Conservation (phyloP, 2,888 invertebrate genomes). For the Hyles lineata region DNA sequence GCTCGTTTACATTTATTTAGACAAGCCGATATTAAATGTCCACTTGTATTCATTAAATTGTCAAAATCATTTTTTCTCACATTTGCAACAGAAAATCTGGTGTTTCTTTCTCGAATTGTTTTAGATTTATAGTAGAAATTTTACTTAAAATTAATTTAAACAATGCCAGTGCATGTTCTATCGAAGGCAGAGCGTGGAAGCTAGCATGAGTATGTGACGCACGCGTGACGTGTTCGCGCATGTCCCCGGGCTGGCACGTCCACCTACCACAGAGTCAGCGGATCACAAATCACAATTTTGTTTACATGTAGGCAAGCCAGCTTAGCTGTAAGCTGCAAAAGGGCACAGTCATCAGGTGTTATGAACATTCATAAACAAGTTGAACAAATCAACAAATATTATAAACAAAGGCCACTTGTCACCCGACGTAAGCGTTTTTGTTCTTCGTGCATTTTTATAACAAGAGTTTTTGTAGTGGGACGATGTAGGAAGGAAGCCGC, state of each 20-base stretch:
- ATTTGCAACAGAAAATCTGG: neutral
- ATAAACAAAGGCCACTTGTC: conserved; percentile 83
- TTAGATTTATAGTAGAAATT: neutral
- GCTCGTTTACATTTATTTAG: conserved; percentile 25
- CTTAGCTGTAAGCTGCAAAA: conserved; percentile 54
- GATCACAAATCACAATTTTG: conserved; percentile 38
- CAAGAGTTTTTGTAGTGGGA: conserved; percentile 79
- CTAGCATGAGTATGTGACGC: neutral
- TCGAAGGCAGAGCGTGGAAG: neutral
- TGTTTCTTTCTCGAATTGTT: no score
- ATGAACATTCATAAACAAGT: conserved; percentile 74
- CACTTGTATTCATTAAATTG: conserved; percentile 22
- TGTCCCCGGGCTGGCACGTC: neutral
- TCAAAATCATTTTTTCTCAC: neutral
- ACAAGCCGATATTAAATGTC: conserved; percentile 10
- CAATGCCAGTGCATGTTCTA: neutral
- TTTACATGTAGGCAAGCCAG: conserved; percentile 42
- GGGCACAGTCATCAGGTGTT: conserved; percentile 73
- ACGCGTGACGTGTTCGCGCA: neutral
- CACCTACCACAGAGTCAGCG: conserved; percentile 35
- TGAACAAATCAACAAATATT: conserved; percentile 81
- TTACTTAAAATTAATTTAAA: neutral
- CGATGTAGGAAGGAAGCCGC: conserved; percentile 82
- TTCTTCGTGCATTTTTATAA: conserved; percentile 80
- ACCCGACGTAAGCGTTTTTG: conserved; percentile 81